Base-by-base conservation (phyloP, 1,140 invertebrate genomes). In the Ostrea edulis region DNA sequence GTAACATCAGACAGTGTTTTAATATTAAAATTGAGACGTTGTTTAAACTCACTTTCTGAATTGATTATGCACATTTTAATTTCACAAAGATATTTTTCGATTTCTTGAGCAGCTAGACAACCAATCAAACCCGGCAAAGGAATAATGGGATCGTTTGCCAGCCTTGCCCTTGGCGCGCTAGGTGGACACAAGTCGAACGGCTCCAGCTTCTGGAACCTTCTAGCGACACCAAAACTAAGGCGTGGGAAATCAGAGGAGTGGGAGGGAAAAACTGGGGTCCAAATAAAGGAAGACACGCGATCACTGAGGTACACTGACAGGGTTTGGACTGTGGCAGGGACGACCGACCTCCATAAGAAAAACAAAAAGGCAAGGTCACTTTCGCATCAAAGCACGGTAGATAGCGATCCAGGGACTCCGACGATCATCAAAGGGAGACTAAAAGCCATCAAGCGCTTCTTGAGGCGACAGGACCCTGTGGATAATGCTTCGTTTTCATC, bases 121-220 rank as follows among this genome's bases (percentile, higher is more conserved):
- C 62, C 44, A 25, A 53, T 89, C 3, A 85, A 85, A 29, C 86
- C 88, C 0, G 86, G 89, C 35, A 91, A 91, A 68, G 90, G 91
- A 53, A 88, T 89, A 14, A 92, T 91, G 89, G 91, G 91, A 20
- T 92, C 91, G 0, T 92, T 92, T 89, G 91, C 91, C 20, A 92
- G 91, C 77, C 81, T 92, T 20, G 91, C 91, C 8, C 90, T 92
- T 55, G 91, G 91, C 22, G 90, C 91, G 8, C 83, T 92, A 17
- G 90, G 90, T 0, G 85, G 85, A 35, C 88, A 86, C 29, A 90
- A 89, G 51, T 90, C 90, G 77, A 89, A 89, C 62, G 89, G 89
- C 54, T 62, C 86, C 17, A 92, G 91, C 88, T 88, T 92, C 53
- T 92, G 91, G 91, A 91, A 89, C 25, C 88, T 92, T 62, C 58